A percentile compares a stretch with the other conserved stretches of the same genome.
phyloP scores from a whole-genome alignment of 1,140 invertebrate species.

The Drosophila miranda region DNA sequence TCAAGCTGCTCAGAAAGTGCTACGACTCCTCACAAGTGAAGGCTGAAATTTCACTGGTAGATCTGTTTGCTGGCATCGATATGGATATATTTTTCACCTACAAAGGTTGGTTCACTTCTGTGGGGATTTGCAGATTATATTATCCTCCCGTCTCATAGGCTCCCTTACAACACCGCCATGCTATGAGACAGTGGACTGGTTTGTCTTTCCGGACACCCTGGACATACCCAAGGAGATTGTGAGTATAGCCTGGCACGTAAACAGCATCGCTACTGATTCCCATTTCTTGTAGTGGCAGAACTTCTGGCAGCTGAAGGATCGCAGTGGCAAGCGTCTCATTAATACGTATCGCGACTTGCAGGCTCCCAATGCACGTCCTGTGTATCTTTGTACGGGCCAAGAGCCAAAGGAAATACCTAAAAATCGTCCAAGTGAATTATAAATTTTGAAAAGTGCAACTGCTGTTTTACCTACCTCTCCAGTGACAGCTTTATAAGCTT shows the following conservation, averaged over 20 bases:
- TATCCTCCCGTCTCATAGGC: slow-evolving; percentile 73
- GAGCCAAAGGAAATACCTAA: no score
- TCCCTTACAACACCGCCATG: slow-evolving; percentile 96
- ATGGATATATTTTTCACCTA: slow-evolving; percentile 40
- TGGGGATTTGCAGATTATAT: no score
- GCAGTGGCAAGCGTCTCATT: slow-evolving; percentile 82
- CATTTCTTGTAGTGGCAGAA: slow-evolving; percentile 83
- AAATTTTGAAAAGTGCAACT: slow-evolving; percentile 11
- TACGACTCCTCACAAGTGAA: slow-evolving; percentile 10
- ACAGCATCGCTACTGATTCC: not conserved
- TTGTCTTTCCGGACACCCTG: slow-evolving; percentile 91
- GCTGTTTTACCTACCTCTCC: not conserved
- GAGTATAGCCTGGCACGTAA: slow-evolving; percentile 2
- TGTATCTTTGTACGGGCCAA: slow-evolving; percentile 31
- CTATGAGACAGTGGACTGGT: slow-evolving; percentile 94
- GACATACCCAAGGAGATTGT: slow-evolving; percentile 83
- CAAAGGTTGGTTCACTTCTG: slow-evolving; percentile 17
- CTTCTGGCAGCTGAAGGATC: slow-evolving; percentile 85
- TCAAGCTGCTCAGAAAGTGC: slow-evolving; percentile 12
- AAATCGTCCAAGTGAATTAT: no score
- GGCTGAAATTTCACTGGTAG: slow-evolving; percentile 21
- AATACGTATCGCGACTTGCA: slow-evolving; percentile 83
- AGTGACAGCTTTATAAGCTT: slow-evolving; percentile 17
- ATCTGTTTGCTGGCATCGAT: slow-evolving; percentile 41
- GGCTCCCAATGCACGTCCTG: slow-evolving; percentile 2